Percentiles rank a stretch among this genome's conserved stretches.
These are phyloP conservation scores for Pocillopora verrucosa DNA, from an alignment of 64 coral and sea anemone species.

Conservation along the genomic window DNA sequence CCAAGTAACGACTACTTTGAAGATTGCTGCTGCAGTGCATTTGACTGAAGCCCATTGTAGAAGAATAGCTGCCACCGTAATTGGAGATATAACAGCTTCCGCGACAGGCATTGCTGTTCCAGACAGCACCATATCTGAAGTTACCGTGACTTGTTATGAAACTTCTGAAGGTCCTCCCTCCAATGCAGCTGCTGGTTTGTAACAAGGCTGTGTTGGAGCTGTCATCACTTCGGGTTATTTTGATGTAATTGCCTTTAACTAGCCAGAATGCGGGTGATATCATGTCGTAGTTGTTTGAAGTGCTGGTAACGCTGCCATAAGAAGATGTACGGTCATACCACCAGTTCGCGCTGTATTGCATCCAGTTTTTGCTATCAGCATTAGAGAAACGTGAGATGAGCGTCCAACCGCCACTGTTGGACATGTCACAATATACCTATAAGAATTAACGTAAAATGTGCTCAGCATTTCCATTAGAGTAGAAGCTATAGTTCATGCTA, in stretches of 20 bases:
- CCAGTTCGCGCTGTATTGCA: slow-evolving; percentile 29
- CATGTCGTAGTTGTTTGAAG: slow-evolving; percentile 58
- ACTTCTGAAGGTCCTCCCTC: slow-evolving; percentile 15
- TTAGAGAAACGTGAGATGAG: slow-evolving; percentile 69
- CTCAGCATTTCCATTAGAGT: background rate
- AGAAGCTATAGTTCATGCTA: too few species aligned
- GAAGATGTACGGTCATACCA: slow-evolving; percentile 56
- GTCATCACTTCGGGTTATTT: slow-evolving; percentile 57
- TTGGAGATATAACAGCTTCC: slow-evolving; percentile 10
- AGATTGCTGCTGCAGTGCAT: slow-evolving; percentile 39
- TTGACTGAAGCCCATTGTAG: slow-evolving; percentile 46
- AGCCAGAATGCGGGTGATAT: slow-evolving; percentile 52
- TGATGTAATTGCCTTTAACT: slow-evolving; percentile 31
- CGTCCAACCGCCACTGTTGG: slow-evolving; percentile 47
- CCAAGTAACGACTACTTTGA: slow-evolving; percentile 5
- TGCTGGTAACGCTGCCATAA: slow-evolving; percentile 19
- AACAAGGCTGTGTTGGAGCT: background rate
- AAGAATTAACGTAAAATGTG: background rate
- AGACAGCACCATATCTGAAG: slow-evolving; percentile 15
- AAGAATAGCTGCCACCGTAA: background rate
- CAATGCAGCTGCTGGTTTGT: slow-evolving; percentile 26
- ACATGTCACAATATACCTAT: slow-evolving; percentile 58
- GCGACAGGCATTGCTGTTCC: slow-evolving; percentile 44
- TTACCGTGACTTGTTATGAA: slow-evolving; percentile 44
- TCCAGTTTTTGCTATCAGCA: slow-evolving; percentile 41